A percentile compares a stretch with the other conserved stretches of the same genome.
Conservation (phyloP, 2,888 invertebrate genomes). For the Nomada lathburiana region DNA sequence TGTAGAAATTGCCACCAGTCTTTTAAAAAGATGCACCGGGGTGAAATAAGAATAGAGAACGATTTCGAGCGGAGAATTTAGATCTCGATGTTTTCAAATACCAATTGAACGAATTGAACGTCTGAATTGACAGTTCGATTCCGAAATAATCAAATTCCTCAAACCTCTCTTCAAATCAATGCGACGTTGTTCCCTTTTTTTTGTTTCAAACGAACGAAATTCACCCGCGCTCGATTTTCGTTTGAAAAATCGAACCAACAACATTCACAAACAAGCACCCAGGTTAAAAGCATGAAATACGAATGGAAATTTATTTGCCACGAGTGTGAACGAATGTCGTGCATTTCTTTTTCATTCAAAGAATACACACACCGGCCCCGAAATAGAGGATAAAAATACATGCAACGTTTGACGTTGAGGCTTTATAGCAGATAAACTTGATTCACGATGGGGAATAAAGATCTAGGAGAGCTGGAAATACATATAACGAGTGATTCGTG, state of each 20-base stretch:
- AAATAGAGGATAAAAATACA: constrained; percentile 9
- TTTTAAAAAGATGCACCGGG: neutral
- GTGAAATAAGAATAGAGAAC: neutral
- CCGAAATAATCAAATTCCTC: too few species aligned
- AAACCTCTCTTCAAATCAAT: too few species aligned
- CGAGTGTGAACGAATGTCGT: neutral
- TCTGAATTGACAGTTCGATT: neutral
- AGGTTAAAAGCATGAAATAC: too few species aligned
- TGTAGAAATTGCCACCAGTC: neutral
- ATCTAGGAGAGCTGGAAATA: neutral
- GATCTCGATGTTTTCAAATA: too few species aligned
- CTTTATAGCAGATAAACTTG: neutral
- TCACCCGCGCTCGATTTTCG: neutral
- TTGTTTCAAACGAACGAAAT: neutral
- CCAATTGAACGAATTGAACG: too few species aligned
- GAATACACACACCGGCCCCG: neutral
- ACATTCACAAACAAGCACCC: too few species aligned
- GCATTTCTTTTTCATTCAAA: neutral
- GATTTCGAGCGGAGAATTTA: neutral
- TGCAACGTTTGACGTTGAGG: neutral
- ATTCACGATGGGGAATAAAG: constrained; percentile 7
- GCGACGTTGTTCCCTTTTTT: too few species aligned
- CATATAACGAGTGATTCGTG: neutral
- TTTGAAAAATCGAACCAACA: too few species aligned
- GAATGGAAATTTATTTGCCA: neutral